These are phyloP conservation scores for Cyprinodon tularosa DNA, from an alignment of 2,113 vertebrate species.

Conservation along the genomic window DNA sequence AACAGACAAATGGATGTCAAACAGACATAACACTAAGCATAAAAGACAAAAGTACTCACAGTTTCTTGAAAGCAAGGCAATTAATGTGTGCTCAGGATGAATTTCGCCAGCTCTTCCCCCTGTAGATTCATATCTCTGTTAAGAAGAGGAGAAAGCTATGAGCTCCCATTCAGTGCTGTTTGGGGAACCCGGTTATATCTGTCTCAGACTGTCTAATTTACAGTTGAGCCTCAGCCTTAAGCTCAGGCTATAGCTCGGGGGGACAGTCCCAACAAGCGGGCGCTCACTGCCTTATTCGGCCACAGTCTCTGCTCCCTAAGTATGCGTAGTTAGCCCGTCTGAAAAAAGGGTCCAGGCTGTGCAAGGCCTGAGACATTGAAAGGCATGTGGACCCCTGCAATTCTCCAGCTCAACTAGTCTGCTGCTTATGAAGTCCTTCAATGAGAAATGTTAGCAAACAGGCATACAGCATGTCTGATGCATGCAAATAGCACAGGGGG, in stretches of 20 bases:
- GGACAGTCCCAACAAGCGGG: constrained; percentile 31
- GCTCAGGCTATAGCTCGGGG: constrained; percentile 21
- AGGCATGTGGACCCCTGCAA: constrained; percentile 82
- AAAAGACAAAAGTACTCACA: constrained; percentile 68
- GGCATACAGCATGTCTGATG: constrained; percentile 88
- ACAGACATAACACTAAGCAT: constrained; percentile 4
- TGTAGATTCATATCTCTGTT: constrained; percentile 51
- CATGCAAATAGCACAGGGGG: constrained; percentile 85
- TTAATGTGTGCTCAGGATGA: constrained; percentile 29
- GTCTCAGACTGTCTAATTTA: constrained; percentile 16
- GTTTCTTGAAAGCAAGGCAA: constrained; percentile 18
- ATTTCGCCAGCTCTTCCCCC: constrained; percentile 24
- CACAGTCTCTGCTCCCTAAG: constrained; percentile 25
- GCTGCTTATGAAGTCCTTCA: constrained; percentile 90
- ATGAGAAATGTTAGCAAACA: constrained; percentile 94
- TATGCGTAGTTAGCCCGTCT: constrained; percentile 39
- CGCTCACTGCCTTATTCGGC: constrained; percentile 25
- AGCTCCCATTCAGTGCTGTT: constrained; percentile 23
- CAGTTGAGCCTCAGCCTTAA: constrained; percentile 34
- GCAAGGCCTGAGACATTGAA: constrained; percentile 83
- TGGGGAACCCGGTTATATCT: constrained; percentile 2
- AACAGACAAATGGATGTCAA: constrained; percentile 13
- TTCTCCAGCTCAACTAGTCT: constrained; percentile 84
- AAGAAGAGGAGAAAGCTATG: constrained; percentile 56
- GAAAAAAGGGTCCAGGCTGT: constrained; percentile 47